A percentile compares a stretch with the other conserved stretches of the same genome.
phyloP scores from a whole-genome alignment of 2,797 vertebrate species.

The Pampus argenteus region DNA sequence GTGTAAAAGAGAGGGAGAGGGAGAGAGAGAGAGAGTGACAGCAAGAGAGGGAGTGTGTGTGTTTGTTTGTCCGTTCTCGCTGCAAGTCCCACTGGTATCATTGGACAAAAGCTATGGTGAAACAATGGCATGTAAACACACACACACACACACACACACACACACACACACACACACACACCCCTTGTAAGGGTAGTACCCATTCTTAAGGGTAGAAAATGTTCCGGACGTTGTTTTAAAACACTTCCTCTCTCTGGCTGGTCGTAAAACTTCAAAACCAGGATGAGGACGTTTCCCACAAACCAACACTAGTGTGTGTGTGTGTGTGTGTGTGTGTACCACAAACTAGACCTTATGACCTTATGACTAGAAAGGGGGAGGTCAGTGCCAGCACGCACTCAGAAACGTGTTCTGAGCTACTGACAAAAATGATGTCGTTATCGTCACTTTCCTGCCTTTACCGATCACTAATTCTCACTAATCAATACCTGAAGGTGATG shows the following conservation, averaged over 20 bases:
- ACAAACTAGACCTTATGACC: constrained; percentile 45
- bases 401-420: background rate
- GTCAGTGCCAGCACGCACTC: constrained; percentile 31
- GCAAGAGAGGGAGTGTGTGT: constrained; percentile 45
- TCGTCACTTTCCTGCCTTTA: background rate
- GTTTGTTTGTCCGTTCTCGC: constrained; percentile 71
- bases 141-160: constrained; percentile 37
- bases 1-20: background rate
- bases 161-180: constrained; percentile 41
- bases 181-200: constrained; percentile 57
- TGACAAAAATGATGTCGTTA: background rate
- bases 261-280: constrained; percentile 79
- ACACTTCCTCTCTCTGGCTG: constrained; percentile 75
- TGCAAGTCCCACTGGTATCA: constrained; percentile 77
- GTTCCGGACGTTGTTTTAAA: constrained; percentile 74
- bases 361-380: constrained; percentile 35
- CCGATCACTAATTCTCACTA: too few species aligned
- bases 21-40: background rate
- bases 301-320: constrained; percentile 31
- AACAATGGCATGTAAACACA: constrained; percentile 75
- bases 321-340: constrained; percentile 26
- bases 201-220: constrained; percentile 67
- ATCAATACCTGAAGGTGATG: constrained; percentile 90
- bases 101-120: constrained; percentile 67
- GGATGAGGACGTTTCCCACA: constrained; percentile 71